Conservation (phyloP, 2,888 invertebrate genomes). For the Mimas tiliae region DNA sequence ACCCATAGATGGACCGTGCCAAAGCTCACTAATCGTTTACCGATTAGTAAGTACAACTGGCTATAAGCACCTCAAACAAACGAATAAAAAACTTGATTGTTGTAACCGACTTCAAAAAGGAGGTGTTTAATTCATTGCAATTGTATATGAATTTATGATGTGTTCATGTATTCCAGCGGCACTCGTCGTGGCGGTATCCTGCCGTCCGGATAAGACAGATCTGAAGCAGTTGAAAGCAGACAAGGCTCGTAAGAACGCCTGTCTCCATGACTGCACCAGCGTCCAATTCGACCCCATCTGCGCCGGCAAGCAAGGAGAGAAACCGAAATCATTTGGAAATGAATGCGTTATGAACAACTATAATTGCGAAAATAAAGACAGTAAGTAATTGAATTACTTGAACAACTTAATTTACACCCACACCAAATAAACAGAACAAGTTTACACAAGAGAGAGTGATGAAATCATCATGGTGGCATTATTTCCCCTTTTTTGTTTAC, state of each 20-base stretch:
- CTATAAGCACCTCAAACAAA: too few relatives aligned
- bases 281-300: slow-evolving; percentile 85
- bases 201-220: slow-evolving; percentile 84
- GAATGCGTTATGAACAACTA: slow-evolving; percentile 86
- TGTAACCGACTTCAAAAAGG: too few relatives aligned
- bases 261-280: slow-evolving; percentile 80
- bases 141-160: neutral
- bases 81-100: too few relatives aligned
- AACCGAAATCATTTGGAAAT: slow-evolving; percentile 86
- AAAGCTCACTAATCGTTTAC: too few relatives aligned
- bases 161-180: slow-evolving; percentile 58
- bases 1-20: too few relatives aligned
- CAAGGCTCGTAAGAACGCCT: slow-evolving; percentile 80
- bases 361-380: slow-evolving; percentile 87
- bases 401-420: neutral
- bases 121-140: too few relatives aligned
- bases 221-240: slow-evolving; percentile 86
- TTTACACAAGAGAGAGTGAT: too few relatives aligned
- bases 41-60: too few relatives aligned
- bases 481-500: too few relatives aligned
- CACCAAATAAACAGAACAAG: too few relatives aligned
- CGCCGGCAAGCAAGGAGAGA: slow-evolving; percentile 84
- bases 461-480: too few relatives aligned
- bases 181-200: slow-evolving; percentile 69
- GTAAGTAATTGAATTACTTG: slow-evolving; percentile 70